Base-by-base conservation (phyloP, 2,888 invertebrate species). In the Apotomis capreana region DNA sequence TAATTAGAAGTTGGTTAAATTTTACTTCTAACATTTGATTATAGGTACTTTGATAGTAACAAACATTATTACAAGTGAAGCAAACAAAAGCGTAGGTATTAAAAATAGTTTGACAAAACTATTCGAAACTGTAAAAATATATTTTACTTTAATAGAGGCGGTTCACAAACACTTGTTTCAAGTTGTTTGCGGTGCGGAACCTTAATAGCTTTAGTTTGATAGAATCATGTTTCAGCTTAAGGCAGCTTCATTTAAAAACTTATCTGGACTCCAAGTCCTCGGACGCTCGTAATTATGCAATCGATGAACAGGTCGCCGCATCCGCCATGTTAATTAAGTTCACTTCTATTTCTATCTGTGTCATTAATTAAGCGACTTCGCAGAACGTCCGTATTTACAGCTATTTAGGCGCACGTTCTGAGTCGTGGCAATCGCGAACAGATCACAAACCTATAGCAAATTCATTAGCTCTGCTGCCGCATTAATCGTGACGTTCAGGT, bases 311-410 rank as follows among this genome's bases (percentile, higher is more conserved):
- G 83, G 80, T 5, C 40, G 73, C 78, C 72, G 76, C 75, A 78
- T 77, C 81, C 80, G 78, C 79, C 79, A 81, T 81, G 81, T 83
- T 85, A 88, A 89, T 87, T 86, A 86, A 82, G 78, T 80, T 80
- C 76, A 81, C 68, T 68, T 63, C 68, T 72, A 68, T 52, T 68
- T 68, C 68, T 37, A 64, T 68, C 64, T 49, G 55, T 60, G 13
- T 59, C 68, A 68, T 65, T 68, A 74, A 68, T 63, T 71, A 63
- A 40, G 52, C 52, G 46, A 63, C 52, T 72, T 72, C 58, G 55
- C 36, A 44, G 72, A 72, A 63, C 37, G 58, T 58, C 44, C n/a
- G 46, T 46, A 12, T 64, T 67, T 70, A 74, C 51, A 44, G 61
- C 57, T 67, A 67, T 58, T 62, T 58, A 63, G 37, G 72, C 51